Evolutionary conservation across 1,140 invertebrate genomes (phyloP).

Genomic region (Bombyx mori): DNA sequence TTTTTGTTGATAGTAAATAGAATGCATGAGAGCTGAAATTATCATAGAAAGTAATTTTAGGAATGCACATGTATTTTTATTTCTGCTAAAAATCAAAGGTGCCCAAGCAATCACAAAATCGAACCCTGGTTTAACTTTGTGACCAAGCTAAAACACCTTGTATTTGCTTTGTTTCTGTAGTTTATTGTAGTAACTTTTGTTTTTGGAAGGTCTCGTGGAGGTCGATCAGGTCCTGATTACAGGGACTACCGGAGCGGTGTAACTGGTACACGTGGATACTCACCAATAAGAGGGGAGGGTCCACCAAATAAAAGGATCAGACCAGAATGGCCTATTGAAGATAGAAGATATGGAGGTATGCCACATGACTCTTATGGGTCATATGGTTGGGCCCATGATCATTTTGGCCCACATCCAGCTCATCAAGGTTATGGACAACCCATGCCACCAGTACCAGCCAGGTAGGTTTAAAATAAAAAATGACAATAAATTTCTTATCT

Average conservation of each 20-base stretch:
- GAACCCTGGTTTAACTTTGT: too few relatives aligned
- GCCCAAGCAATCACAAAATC: too few relatives aligned
- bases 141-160: too few relatives aligned
- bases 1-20: too few relatives aligned
- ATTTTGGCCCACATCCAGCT: slow-evolving; percentile 64
- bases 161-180: too few relatives aligned
- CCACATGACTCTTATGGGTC: slow-evolving; percentile 65
- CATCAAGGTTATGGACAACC: slow-evolving; percentile 67
- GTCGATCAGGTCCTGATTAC: slow-evolving; percentile 76
- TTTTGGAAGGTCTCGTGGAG: slow-evolving; percentile 46
- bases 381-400: slow-evolving; percentile 70
- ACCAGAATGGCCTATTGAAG: slow-evolving; percentile 78
- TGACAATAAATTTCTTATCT: too few relatives aligned
- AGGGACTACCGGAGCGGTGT: slow-evolving; percentile 78
- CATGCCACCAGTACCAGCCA: slow-evolving; percentile 63
- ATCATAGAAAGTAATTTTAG: too few relatives aligned
- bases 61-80: too few relatives aligned
- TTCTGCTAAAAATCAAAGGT: too few relatives aligned
- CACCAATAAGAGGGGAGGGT: slow-evolving; percentile 82
- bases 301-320: slow-evolving; percentile 87
- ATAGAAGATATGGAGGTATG: slow-evolving; percentile 63
- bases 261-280: slow-evolving; percentile 75
- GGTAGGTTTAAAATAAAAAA: slow-evolving; percentile 28
- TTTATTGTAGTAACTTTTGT: too few relatives aligned
- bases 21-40: too few relatives aligned